Percentiles rank a stretch among this genome's conserved stretches.
Evolutionary conservation across 2,797 vertebrate species (phyloP).

Genomic region (Pipistrellus nathusii): DNA sequence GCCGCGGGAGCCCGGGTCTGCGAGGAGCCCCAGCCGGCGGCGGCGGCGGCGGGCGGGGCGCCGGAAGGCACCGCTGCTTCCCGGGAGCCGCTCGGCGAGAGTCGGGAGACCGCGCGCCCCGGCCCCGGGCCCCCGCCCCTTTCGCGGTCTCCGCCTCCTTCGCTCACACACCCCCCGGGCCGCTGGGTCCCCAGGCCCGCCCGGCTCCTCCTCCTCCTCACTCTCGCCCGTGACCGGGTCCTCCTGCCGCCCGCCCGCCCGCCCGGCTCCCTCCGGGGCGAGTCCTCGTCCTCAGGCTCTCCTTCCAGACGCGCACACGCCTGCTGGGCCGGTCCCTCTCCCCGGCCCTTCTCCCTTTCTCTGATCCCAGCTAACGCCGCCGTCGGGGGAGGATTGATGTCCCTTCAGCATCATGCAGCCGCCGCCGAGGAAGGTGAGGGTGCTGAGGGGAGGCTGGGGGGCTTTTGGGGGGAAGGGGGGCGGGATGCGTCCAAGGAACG

Average conservation of each 20-base stretch:
- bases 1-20: neutral
- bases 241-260: slow-evolving; percentile 33
- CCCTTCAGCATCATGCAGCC: slow-evolving; percentile 95
- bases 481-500: neutral
- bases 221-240: slow-evolving; percentile 27
- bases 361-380: slow-evolving; percentile 82
- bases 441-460: neutral
- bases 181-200: slow-evolving; percentile 82
- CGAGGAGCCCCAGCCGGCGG: neutral
- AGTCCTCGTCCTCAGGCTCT: slow-evolving; percentile 47
- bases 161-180: slow-evolving; percentile 75
- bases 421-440: slow-evolving; percentile 97
- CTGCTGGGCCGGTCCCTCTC: slow-evolving; percentile 23
- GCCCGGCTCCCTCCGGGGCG: slow-evolving; percentile 48
- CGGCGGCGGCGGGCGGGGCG: neutral
- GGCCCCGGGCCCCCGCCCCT: slow-evolving; percentile 69
- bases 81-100: neutral
- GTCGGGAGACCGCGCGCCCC: slow-evolving; percentile 50
- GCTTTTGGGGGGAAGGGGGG: neutral
- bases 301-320: neutral
- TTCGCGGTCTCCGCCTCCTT: slow-evolving; percentile 79
- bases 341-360: slow-evolving; percentile 56
- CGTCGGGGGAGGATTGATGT: slow-evolving; percentile 90
- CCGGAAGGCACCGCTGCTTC: neutral
- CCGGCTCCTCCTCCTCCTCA: slow-evolving; percentile 74